A percentile compares a stretch with the other conserved stretches of the same genome.
Evolutionary conservation across 2,888 invertebrate genomes (phyloP).

Genomic region (Diloba caeruleocephala): DNA sequence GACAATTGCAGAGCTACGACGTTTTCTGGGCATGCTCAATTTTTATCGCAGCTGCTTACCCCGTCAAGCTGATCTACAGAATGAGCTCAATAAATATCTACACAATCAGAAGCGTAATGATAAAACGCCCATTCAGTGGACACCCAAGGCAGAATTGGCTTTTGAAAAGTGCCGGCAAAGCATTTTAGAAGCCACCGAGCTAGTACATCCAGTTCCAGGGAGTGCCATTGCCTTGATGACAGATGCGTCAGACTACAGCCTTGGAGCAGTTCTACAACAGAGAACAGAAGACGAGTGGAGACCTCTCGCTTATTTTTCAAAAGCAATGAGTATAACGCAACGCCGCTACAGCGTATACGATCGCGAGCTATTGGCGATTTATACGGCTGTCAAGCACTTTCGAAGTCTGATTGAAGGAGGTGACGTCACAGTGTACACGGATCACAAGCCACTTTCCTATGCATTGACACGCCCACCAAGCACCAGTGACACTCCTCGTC

Average conservation of each 20-base stretch:
- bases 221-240: background rate
- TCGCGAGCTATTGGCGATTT: too few species aligned
- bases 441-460: conserved; percentile 27
- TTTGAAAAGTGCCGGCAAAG: conserved; percentile 31
- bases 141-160: too few species aligned
- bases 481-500: too few species aligned
- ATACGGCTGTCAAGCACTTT: conserved; percentile 36
- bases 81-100: conserved; percentile 40
- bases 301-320: too few species aligned
- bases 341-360: conserved; percentile 38
- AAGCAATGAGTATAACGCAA: conserved; percentile 38
- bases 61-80: too few species aligned
- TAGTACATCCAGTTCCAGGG: background rate
- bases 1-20: conserved; percentile 31
- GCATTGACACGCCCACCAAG: too few species aligned
- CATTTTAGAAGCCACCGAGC: conserved; percentile 17
- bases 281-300: background rate
- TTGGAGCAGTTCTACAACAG: conserved; percentile 6
- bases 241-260: background rate
- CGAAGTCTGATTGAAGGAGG: conserved; percentile 30
- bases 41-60: too few species aligned
- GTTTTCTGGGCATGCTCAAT: conserved; percentile 45
- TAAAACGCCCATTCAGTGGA: conserved; percentile 32
- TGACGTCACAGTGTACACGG: too few species aligned
- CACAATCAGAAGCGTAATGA: conserved; percentile 40